These are phyloP conservation scores for Leptinotarsa undecemlineata DNA, from an alignment of 1,140 invertebrate species.

Conservation along the genomic window DNA sequence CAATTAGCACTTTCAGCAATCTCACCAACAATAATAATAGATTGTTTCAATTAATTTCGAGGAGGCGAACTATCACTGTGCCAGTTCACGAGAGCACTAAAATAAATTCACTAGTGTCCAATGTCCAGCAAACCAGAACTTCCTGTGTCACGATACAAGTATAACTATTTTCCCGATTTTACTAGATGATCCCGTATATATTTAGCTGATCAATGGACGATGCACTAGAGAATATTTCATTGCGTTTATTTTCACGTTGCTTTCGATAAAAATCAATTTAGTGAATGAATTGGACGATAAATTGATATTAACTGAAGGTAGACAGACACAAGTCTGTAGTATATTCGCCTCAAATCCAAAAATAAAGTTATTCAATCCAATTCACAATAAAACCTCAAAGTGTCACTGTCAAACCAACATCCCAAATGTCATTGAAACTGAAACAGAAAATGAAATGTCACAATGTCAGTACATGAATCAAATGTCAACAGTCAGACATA, in stretches of 20 bases:
- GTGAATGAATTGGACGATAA: too few species aligned
- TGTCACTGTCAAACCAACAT: background rate
- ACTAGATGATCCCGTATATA: background rate
- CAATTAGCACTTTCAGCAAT: background rate
- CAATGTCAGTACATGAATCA: background rate
- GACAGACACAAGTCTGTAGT: too few species aligned
- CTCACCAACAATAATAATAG: conserved; percentile 8
- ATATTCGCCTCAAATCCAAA: too few species aligned
- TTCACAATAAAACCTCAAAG: background rate
- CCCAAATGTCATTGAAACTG: background rate
- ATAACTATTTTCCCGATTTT: background rate
- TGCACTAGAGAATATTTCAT: background rate
- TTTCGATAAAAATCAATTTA: too few species aligned
- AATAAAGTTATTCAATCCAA: background rate
- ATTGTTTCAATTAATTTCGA: background rate
- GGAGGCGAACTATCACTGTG: background rate
- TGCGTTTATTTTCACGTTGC: too few species aligned
- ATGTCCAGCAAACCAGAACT: background rate
- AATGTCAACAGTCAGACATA: too few species aligned
- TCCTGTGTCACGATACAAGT: background rate
- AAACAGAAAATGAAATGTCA: background rate
- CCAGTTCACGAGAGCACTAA: background rate
- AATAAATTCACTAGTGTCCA: conserved; percentile 3
- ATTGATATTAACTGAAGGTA: too few species aligned
- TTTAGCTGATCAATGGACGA: conserved; percentile 5